These are phyloP conservation scores for Notocelia uddmanniana DNA, from an alignment of 2,888 invertebrate genomes.

Conservation along the genomic window DNA sequence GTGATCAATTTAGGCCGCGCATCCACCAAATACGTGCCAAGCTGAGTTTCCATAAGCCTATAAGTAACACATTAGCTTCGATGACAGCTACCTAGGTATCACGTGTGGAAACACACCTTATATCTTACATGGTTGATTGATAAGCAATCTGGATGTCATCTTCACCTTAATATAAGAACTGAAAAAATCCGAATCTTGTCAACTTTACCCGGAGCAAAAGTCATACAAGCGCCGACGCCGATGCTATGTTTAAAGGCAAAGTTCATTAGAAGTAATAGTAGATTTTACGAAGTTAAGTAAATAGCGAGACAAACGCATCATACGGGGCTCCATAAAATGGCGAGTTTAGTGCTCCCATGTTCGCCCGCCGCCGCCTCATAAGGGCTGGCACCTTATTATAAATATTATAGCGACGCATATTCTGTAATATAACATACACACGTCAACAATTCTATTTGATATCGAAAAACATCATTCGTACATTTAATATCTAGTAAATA, in stretches of 20 bases:
- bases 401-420: not conserved
- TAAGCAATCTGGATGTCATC: not conserved
- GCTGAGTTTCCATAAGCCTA: too few relatives aligned
- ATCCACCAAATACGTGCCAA: not conserved
- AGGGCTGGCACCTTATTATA: conserved; percentile 13
- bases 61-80: too few relatives aligned
- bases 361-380: not conserved
- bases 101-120: not conserved
- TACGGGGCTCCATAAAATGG: conserved; percentile 58
- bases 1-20: too few relatives aligned
- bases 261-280: conserved; percentile 55
- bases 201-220: conserved; percentile 9
- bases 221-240: not conserved
- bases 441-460: not conserved
- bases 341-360: conserved; percentile 59
- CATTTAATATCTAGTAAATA: not conserved
- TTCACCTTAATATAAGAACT: not conserved
- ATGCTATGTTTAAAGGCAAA: conserved; percentile 15
- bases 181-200: not conserved
- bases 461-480: not conserved
- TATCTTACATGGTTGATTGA: not conserved
- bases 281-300: conserved; percentile 50
- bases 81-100: too few relatives aligned
- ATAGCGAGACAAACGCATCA: conserved; percentile 56
- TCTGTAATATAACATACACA: not conserved